Evolutionary conservation across 1,140 invertebrate species (phyloP).

Genomic region (Drosophila kurseongensis): DNA sequence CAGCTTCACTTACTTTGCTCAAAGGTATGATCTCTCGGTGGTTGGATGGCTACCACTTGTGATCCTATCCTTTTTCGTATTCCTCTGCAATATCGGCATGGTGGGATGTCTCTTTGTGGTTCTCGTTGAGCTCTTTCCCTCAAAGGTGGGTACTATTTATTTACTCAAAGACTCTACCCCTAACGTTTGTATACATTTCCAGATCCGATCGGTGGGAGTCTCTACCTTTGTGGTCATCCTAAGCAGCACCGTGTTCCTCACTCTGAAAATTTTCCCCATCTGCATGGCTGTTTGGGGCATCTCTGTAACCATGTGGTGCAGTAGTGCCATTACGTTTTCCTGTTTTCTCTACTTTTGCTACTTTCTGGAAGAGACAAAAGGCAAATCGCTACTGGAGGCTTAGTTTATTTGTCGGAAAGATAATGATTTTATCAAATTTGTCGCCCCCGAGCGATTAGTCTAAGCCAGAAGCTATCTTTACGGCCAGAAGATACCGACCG

Average conservation of each 20-base stretch:
- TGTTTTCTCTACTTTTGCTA: conserved; percentile 46
- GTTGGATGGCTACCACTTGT: conserved; percentile 69
- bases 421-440: conserved; percentile 22
- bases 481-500: conserved; percentile 8
- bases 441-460: conserved; percentile 27
- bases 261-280: conserved; percentile 70
- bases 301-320: conserved; percentile 56
- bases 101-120: conserved; percentile 73
- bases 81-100: conserved; percentile 67
- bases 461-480: conserved; percentile 36
- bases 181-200: background rate
- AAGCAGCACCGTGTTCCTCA: conserved; percentile 55
- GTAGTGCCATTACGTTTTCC: conserved; percentile 36
- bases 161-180: rapidly evolving
- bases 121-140: conserved; percentile 67
- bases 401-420: conserved; percentile 27
- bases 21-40: conserved; percentile 11
- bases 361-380: conserved; percentile 65
- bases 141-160: conserved; percentile 36
- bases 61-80: conserved; percentile 61
- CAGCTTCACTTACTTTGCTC: conserved; percentile 38
- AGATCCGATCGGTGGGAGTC: conserved; percentile 65
- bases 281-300: conserved; percentile 55
- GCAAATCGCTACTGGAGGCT: conserved; percentile 68
- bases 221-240: conserved; percentile 58